Conservation (phyloP, 2,797 vertebrate species). For the Intellagama lesueurii region DNA sequence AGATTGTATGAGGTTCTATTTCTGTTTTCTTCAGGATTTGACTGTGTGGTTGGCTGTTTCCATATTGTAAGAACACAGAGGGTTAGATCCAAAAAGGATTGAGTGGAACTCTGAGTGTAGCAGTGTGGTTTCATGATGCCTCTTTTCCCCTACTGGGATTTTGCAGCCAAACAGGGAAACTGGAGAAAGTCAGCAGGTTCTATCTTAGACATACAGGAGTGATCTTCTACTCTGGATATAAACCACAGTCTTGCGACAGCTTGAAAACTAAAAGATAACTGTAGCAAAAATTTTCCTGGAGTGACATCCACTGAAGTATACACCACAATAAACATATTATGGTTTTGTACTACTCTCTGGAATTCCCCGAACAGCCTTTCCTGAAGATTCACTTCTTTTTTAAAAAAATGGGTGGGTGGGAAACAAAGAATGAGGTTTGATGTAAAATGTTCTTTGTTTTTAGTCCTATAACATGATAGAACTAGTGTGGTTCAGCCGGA, state of each 20-base stretch:
- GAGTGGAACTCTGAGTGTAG: background rate
- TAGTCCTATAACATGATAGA: background rate
- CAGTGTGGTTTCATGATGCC: background rate
- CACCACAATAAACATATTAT: background rate
- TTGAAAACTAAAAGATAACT: background rate
- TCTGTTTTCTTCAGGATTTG: constrained; percentile 17
- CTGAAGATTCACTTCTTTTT: background rate
- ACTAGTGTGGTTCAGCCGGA: background rate
- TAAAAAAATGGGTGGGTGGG: background rate
- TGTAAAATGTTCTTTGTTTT: background rate
- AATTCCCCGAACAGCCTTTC: background rate
- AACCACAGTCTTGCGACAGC: background rate
- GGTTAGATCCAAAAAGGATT: background rate
- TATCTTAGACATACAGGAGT: background rate
- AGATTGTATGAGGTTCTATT: background rate
- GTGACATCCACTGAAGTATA: background rate
- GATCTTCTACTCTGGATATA: background rate
- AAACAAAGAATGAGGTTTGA: background rate
- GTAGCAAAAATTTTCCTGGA: background rate
- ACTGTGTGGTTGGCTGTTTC: fast-evolving
- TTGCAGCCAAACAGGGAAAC: background rate
- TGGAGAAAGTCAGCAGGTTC: background rate
- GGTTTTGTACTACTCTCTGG: background rate
- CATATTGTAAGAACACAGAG: background rate
- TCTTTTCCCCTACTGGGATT: background rate